A percentile compares a stretch with the other conserved stretches of the same genome.
Conservation (phyloP, 53 echinoderm and acorn worm species). For the Antedon mediterranea region DNA sequence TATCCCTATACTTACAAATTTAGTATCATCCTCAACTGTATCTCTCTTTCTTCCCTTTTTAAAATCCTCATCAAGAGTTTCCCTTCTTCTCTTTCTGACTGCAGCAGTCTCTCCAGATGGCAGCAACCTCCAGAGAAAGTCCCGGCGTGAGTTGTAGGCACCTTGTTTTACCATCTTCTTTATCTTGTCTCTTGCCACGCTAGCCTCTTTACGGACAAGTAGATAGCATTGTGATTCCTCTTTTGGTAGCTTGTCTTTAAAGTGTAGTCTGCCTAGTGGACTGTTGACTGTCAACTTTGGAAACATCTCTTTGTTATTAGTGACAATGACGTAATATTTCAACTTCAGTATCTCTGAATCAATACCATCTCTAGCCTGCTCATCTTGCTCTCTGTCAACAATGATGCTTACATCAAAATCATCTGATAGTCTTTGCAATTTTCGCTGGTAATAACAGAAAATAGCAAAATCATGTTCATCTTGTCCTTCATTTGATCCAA, state of each 20-base stretch:
- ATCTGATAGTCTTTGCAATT: background rate
- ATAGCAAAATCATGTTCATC: background rate
- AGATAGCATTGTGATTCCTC: constrained; percentile 33
- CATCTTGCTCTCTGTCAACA: background rate
- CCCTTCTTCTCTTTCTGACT: constrained; percentile 38
- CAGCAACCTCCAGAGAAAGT: background rate
- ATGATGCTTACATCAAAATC: background rate
- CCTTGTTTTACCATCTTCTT: constrained; percentile 43
- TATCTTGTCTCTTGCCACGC: constrained; percentile 33
- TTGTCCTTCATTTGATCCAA: background rate
- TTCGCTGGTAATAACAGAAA: background rate
- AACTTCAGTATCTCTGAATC: constrained; percentile 38
- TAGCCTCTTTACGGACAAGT: constrained; percentile 29
- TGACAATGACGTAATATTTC: constrained; percentile 81
- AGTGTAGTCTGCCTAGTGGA: background rate
- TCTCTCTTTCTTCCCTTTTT: constrained; percentile 60
- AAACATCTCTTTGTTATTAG: constrained; percentile 50
- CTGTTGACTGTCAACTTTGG: constrained; percentile 20
- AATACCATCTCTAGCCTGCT: background rate
- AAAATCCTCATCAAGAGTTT: constrained; percentile 3
- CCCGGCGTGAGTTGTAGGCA: constrained; percentile 53
- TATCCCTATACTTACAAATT: constrained; percentile 19
- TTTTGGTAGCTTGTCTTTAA: background rate
- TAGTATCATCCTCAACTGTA: constrained; percentile 30
- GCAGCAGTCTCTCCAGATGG: constrained; percentile 44